A percentile compares a stretch with the other conserved stretches of the same genome.
Conservation (phyloP, 2,113 vertebrate species). For the Phalacrocorax brasilianus region DNA sequence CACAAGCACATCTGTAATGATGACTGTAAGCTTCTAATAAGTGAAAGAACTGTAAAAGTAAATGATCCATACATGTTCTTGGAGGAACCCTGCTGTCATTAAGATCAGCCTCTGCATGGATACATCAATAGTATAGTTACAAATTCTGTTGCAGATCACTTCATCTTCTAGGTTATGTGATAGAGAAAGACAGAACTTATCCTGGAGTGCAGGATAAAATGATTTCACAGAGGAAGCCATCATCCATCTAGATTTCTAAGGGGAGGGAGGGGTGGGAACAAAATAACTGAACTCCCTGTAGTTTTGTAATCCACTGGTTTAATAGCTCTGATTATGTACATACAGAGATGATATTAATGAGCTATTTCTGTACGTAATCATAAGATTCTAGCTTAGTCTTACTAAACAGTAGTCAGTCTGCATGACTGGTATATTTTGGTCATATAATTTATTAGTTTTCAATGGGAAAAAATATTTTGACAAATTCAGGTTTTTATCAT, state of each 20-base stretch:
- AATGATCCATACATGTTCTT: constrained; percentile 29
- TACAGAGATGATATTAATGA: background rate
- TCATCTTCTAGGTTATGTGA: constrained; percentile 33
- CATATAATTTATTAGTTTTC: background rate
- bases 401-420: background rate
- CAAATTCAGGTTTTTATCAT: background rate
- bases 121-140: constrained; percentile 39
- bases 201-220: background rate
- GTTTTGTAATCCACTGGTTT: background rate
- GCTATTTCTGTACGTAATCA: background rate
- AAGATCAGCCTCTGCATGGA: background rate
- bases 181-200: constrained; percentile 16
- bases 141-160: constrained; percentile 38
- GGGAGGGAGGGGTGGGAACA: background rate
- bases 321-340: background rate
- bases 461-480: background rate
- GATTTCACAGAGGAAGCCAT: background rate
- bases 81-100: constrained; percentile 28
- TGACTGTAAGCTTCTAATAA: background rate
- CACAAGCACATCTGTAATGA: constrained; percentile 24
- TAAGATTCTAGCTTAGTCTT: background rate
- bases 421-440: background rate
- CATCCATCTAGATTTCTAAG: background rate
- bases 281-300: background rate
- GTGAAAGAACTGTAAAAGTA: constrained; percentile 29